A percentile compares a stretch with the other conserved stretches of the same genome.
Evolutionary conservation across 2,888 invertebrate genomes (phyloP).

Genomic region (Hypselothyrea guttata): DNA sequence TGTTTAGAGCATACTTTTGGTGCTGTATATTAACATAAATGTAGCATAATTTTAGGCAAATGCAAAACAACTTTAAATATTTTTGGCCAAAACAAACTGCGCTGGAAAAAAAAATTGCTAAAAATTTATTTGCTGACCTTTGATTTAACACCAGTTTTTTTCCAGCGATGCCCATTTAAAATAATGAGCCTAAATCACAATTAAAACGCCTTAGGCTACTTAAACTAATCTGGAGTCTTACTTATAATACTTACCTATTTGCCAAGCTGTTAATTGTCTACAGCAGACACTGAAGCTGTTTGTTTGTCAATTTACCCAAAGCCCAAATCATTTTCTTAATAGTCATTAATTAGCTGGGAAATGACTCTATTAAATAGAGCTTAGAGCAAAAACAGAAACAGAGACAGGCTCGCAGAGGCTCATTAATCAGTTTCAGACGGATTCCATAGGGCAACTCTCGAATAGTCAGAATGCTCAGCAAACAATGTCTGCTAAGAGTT

Average conservation of each 20-base stretch:
- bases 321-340: slow-evolving; percentile 37
- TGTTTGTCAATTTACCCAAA: slow-evolving; percentile 7
- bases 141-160: neutral
- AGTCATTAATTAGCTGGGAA: slow-evolving; percentile 51
- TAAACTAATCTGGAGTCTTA: slow-evolving; percentile 16
- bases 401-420: too few species aligned
- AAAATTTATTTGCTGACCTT: slow-evolving; percentile 12
- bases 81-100: neutral
- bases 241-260: too few species aligned
- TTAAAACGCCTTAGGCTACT: slow-evolving; percentile 5
- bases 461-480: too few species aligned
- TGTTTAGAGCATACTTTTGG: slow-evolving; percentile 35
- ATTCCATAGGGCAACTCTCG: too few species aligned
- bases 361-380: slow-evolving; percentile 40
- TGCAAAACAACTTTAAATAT: neutral
- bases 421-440: too few species aligned
- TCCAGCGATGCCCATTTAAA: slow-evolving; percentile 11
- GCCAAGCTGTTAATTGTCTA: slow-evolving; percentile 21
- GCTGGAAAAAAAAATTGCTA: neutral
- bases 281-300: neutral
- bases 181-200: slow-evolving; percentile 6
- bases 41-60: slow-evolving; percentile 33
- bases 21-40: neutral
- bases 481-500: too few species aligned
- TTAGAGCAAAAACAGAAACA: too few species aligned